Percentiles rank a stretch among this genome's conserved stretches.
Conservation (phyloP, 2,888 invertebrate genomes). For the Conomelus anceps region DNA sequence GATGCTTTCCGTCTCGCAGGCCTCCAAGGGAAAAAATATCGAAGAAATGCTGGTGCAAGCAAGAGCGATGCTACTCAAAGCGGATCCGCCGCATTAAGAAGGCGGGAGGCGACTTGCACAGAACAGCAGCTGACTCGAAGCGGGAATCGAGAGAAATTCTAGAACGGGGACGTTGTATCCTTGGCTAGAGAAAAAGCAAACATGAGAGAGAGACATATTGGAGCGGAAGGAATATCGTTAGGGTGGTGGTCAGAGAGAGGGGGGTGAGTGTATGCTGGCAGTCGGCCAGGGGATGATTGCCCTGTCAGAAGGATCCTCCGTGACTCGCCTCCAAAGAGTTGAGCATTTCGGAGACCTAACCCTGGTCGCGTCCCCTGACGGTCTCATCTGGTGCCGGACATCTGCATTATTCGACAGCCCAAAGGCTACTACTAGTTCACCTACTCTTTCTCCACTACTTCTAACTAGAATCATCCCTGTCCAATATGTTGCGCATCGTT, state of each 20-base stretch:
- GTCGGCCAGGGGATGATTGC: constrained; percentile 5
- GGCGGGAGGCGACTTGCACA: no score
- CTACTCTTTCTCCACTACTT: not conserved
- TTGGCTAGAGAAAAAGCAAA: not conserved
- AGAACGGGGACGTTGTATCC: not conserved
- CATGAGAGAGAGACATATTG: not conserved
- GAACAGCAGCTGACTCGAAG: not conserved
- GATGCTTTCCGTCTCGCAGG: no score
- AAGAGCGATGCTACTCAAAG: no score
- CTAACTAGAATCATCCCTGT: not conserved
- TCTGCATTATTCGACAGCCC: not conserved
- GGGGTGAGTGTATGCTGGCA: not conserved
- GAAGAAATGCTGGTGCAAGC: no score
- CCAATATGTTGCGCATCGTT: not conserved
- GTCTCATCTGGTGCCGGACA: not conserved
- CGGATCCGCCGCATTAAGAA: no score
- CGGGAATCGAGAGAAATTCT: not conserved
- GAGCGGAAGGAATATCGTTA: not conserved
- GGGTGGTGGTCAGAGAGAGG: no score
- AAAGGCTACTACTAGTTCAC: not conserved
- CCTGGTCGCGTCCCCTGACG: not conserved
- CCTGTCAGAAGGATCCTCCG: constrained; percentile 3
- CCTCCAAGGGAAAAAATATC: no score
- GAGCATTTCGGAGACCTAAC: not conserved
- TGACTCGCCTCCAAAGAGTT: not conserved